phyloP scores from a whole-genome alignment of 2,113 vertebrate species.

The Emydocephalus ijimae region DNA sequence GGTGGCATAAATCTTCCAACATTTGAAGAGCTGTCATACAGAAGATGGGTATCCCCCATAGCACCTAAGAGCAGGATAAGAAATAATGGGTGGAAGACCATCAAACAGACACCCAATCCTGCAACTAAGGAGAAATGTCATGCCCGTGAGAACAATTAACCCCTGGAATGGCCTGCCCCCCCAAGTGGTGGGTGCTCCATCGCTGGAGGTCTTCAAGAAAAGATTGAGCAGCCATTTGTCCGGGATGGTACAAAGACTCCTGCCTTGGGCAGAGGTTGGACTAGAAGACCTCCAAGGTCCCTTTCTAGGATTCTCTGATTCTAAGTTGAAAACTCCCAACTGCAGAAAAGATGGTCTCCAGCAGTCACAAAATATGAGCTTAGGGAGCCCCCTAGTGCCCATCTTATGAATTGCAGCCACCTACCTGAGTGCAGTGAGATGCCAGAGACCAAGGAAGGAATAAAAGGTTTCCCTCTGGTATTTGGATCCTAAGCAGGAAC shows the following conservation, averaged over 20 bases:
- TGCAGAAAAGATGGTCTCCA: background rate
- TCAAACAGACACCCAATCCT: background rate
- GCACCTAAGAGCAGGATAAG: background rate
- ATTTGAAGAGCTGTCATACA: background rate
- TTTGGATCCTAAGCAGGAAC: background rate
- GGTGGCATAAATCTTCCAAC: too few species aligned
- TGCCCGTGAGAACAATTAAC: background rate
- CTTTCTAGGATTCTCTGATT: background rate
- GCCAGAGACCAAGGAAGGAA: background rate
- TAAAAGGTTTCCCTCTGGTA: background rate
- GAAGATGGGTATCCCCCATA: background rate
- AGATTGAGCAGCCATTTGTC: background rate
- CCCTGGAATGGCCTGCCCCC: background rate
- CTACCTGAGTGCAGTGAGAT: fast-evolving
- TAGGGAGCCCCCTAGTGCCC: constrained; percentile 50
- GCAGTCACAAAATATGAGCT: background rate
- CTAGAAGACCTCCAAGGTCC: background rate
- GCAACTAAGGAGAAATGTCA: background rate
- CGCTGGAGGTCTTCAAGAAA: background rate
- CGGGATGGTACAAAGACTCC: background rate
- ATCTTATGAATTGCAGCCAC: background rate
- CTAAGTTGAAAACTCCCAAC: background rate
- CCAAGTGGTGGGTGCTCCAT: background rate
- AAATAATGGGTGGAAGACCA: background rate
- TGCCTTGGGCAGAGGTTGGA: background rate